Base-by-base conservation (phyloP, 2,797 vertebrate species). In the Diplodus puntazzo region DNA sequence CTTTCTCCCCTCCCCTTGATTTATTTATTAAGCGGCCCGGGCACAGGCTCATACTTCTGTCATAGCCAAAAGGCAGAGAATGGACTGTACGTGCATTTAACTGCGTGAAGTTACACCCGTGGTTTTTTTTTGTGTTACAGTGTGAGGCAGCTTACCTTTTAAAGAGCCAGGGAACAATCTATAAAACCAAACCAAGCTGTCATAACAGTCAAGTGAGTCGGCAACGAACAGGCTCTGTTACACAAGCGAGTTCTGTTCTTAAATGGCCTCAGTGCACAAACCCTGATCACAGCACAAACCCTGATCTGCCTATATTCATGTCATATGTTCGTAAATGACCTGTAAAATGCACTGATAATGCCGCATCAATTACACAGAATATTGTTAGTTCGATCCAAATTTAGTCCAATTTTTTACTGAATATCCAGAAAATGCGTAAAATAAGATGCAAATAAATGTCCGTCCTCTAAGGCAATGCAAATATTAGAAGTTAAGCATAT, bases 21-120 rank as follows among this genome's bases (percentile, higher is more conserved):
- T 94, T 93, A 95, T 95, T 95, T 83, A 95, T 95, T 92, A 93
- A 95, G 92, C 84, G 69, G 45, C 18, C 23, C 58, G 43, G 63
- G 68, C 39, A 64, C 34, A 58, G 49, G 48, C 73, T 61, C 30
- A 63, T 16, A 34, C 43, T 60, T 52, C n/a, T 20, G 61, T 46
- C 72, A 80, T 30, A 62, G 50, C 17, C 39, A 67, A 77, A 69
- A 21, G 52, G 61, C 59, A 53, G n/a, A 17, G 16, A 79, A 34
- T n/a, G 8, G 34, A 34, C 34, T 34, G 21, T 53, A 23, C n/a
- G 21, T 23, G 42, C 9, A 48, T 60, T 61, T 52, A 25, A 61
- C 25, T 21, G 50, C 39, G 34, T 63, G 52, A 73, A 27, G 49
- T 75, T 63, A 46, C n/a, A 25, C 59, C 5, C 1, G 0, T 64